Evolutionary conservation across 2,888 invertebrate genomes (phyloP).

Genomic region (Diaphora mendica): DNA sequence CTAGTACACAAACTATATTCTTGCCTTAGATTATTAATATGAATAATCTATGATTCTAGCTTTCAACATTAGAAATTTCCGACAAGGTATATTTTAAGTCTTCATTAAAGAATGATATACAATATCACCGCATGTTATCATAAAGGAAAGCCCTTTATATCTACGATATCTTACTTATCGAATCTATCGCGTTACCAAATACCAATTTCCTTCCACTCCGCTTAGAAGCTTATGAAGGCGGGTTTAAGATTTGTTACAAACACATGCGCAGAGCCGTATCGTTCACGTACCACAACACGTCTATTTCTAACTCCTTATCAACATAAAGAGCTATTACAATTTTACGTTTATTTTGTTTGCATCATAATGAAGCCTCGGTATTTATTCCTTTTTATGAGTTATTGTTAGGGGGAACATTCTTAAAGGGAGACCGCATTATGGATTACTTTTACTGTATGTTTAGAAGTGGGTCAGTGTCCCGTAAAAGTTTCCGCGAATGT

Average conservation of each 20-base stretch:
- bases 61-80: slow-evolving; percentile 27
- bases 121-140: slow-evolving; percentile 24
- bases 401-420: slow-evolving; percentile 54
- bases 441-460: slow-evolving; percentile 69
- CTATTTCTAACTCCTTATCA: slow-evolving; percentile 23
- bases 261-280: slow-evolving; percentile 18
- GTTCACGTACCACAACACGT: slow-evolving; percentile 11
- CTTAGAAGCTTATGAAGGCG: slow-evolving; percentile 45
- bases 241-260: slow-evolving; percentile 31
- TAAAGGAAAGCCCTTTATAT: slow-evolving; percentile 15
- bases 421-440: slow-evolving; percentile 64
- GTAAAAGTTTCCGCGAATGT: slow-evolving; percentile 81
- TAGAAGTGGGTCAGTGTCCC: slow-evolving; percentile 82
- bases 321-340: slow-evolving; percentile 21
- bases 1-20: background rate
- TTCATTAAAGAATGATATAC: slow-evolving; percentile 25
- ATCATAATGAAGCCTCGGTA: slow-evolving; percentile 32
- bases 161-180: slow-evolving; percentile 32
- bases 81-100: slow-evolving; percentile 26
- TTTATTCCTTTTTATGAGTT: slow-evolving; percentile 45
- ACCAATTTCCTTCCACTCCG: slow-evolving; percentile 43
- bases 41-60: no score
- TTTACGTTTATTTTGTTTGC: slow-evolving; percentile 37
- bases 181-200: slow-evolving; percentile 44
- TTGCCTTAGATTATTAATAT: no score